Percentiles rank a stretch among this genome's conserved stretches.
These are phyloP conservation scores for Eurystomus glaucurus DNA, from an alignment of 2,797 vertebrate genomes.

Conservation along the genomic window DNA sequence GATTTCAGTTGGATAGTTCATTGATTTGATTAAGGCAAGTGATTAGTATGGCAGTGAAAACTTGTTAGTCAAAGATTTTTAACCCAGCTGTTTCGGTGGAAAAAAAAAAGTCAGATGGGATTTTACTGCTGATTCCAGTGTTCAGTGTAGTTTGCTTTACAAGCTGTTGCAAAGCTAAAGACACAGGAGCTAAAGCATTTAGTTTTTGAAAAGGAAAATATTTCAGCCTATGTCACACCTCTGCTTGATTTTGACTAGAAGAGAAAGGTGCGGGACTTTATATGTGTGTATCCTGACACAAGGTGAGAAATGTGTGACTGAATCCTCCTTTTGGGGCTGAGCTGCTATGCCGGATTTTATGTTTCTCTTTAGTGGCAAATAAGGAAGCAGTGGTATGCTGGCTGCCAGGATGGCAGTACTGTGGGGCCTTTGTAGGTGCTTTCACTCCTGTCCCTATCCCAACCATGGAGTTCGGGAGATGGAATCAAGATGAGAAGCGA, in stretches of 20 bases:
- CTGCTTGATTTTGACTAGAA: background rate
- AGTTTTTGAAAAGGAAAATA: background rate
- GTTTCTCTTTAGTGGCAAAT: background rate
- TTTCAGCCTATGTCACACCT: background rate
- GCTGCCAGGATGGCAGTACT: background rate
- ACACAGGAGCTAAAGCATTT: background rate
- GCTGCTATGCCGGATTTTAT: background rate
- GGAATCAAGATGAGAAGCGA: background rate
- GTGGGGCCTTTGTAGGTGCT: background rate
- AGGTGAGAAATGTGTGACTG: background rate
- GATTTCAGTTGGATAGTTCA: conserved; percentile 39
- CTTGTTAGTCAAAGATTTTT: conserved; percentile 56
- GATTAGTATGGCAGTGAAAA: conserved; percentile 28
- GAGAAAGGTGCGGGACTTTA: background rate
- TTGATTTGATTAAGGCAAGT: conserved; percentile 46
- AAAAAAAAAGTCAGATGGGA: background rate
- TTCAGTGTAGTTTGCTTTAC: conserved; percentile 1
- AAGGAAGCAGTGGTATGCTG: background rate
- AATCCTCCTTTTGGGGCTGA: background rate
- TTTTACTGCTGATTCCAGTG: conserved; percentile 22
- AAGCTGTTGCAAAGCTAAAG: conserved; percentile 3
- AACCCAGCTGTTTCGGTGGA: conserved; percentile 20
- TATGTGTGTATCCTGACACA: background rate
- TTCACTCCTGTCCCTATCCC: background rate
- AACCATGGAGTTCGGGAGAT: background rate